A percentile compares a stretch with the other conserved stretches of the same genome.
Evolutionary conservation across 2,888 invertebrate genomes (phyloP).

Genomic region (Leptopilina drosophilae): DNA sequence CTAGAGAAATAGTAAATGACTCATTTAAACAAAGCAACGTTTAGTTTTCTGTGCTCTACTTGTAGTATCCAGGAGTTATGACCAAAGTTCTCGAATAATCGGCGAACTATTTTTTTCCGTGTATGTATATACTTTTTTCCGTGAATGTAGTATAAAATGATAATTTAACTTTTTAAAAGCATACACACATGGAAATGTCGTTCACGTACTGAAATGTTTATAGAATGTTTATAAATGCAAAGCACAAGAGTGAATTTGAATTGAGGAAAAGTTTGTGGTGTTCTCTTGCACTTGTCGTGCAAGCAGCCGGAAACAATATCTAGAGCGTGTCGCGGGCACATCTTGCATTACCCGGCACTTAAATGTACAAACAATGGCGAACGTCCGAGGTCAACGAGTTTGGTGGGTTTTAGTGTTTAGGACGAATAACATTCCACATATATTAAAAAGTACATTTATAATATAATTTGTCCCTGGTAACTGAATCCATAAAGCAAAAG

Average conservation of each 20-base stretch:
- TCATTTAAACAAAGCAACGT: no score
- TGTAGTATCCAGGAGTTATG: no score
- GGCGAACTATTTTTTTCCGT: no score
- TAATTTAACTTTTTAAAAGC: background rate
- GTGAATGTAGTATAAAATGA: no score
- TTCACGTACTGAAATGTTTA: background rate
- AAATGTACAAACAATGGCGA: conserved; percentile 51
- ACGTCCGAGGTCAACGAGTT: conserved; percentile 56
- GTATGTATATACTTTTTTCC: no score
- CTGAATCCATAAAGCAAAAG: background rate
- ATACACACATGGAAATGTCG: background rate
- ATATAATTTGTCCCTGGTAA: conserved; percentile 12
- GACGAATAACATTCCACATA: conserved; percentile 47
- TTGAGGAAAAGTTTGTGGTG: conserved; percentile 46
- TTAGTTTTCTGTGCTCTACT: no score
- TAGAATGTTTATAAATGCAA: conserved; percentile 13
- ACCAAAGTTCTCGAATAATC: no score
- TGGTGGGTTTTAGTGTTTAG: conserved; percentile 47
- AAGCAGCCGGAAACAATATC: conserved; percentile 66
- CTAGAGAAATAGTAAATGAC: no score
- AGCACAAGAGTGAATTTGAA: conserved; percentile 28
- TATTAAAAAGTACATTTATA: conserved; percentile 33
- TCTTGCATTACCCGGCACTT: conserved; percentile 62
- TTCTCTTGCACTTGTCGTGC: conserved; percentile 64
- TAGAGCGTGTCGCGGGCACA: conserved; percentile 67